Percentiles rank a stretch among this genome's conserved stretches.
phyloP scores from a whole-genome alignment of 2,797 vertebrate species.

The Crenichthys baileyi region DNA sequence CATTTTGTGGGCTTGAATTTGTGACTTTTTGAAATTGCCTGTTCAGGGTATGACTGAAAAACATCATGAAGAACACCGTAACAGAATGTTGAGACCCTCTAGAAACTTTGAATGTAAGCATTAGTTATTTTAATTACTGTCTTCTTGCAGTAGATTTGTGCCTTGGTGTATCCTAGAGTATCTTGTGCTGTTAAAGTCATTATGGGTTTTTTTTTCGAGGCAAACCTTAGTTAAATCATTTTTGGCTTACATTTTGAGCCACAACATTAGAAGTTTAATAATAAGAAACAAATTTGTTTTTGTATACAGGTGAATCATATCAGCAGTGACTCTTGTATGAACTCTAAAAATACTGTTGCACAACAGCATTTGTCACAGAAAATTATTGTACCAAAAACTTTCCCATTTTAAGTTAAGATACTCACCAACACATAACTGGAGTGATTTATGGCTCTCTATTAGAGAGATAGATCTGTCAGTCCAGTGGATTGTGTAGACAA shows the following conservation, averaged over 20 bases:
- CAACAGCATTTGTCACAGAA: conserved; percentile 6
- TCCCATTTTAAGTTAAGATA: conserved; percentile 44
- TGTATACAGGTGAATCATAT: not conserved
- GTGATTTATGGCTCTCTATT: conserved; percentile 58
- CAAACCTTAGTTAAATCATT: not conserved
- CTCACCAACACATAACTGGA: conserved; percentile 33
- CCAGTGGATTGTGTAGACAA: conserved; percentile 27
- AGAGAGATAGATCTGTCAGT: conserved; percentile 47
- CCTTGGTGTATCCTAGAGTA: not conserved
- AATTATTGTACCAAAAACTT: conserved; percentile 43
- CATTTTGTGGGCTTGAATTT: not conserved
- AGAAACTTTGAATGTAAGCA: not conserved
- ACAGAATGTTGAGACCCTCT: not conserved
- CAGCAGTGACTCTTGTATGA: not conserved
- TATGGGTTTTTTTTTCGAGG: not conserved
- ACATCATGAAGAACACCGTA: not conserved
- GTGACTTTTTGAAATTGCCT: no score
- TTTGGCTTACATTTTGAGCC: not conserved
- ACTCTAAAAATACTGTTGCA: not conserved
- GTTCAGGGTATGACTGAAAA: not conserved
- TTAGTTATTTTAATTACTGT: not conserved
- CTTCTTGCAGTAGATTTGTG: not conserved
- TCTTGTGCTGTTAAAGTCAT: not conserved
- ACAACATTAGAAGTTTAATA: no score
- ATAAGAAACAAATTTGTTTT: not conserved